Evolutionary conservation across 1,140 invertebrate species (phyloP).

Genomic region (Drosophila funebris): DNA sequence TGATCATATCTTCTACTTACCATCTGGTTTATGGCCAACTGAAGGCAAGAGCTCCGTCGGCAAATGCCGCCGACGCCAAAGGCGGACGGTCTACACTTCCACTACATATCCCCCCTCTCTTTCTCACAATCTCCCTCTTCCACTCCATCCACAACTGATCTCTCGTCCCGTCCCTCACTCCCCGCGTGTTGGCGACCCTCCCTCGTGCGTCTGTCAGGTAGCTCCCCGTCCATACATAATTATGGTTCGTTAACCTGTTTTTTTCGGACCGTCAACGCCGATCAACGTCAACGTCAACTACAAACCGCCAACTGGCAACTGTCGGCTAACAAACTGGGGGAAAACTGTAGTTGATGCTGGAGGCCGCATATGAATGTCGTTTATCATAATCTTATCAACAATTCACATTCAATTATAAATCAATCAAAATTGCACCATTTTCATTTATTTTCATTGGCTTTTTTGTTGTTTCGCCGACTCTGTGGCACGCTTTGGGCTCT

Average conservation of each 20-base stretch:
- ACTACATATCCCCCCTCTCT: background rate
- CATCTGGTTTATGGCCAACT: slow-evolving; percentile 22
- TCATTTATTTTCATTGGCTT: slow-evolving; percentile 64
- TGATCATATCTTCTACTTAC: slow-evolving; percentile 6
- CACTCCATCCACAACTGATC: background rate
- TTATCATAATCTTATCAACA: slow-evolving; percentile 83
- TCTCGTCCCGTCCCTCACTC: too few relatives aligned
- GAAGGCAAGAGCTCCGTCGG: slow-evolving; percentile 55
- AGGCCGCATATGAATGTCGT: slow-evolving; percentile 72
- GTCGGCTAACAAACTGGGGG: background rate
- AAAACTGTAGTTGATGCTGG: slow-evolving; percentile 24
- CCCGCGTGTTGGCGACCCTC: background rate
- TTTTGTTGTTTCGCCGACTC: slow-evolving; percentile 62
- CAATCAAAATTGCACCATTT: slow-evolving; percentile 82
- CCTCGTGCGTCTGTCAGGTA: slow-evolving; percentile 4
- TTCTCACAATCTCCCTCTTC: background rate
- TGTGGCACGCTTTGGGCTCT: slow-evolving; percentile 54
- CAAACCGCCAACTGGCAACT: slow-evolving; percentile 41
- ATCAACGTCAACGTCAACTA: slow-evolving; percentile 58
- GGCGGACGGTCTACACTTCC: slow-evolving; percentile 44
- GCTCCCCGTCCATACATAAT: slow-evolving; percentile 27
- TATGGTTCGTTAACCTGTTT: slow-evolving; percentile 75
- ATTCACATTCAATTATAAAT: slow-evolving; percentile 83
- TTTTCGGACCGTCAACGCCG: slow-evolving; percentile 50
- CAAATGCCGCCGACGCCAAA: slow-evolving; percentile 73